Base-by-base conservation (phyloP, 2,113 vertebrate species). In the Lonchura striata region DNA sequence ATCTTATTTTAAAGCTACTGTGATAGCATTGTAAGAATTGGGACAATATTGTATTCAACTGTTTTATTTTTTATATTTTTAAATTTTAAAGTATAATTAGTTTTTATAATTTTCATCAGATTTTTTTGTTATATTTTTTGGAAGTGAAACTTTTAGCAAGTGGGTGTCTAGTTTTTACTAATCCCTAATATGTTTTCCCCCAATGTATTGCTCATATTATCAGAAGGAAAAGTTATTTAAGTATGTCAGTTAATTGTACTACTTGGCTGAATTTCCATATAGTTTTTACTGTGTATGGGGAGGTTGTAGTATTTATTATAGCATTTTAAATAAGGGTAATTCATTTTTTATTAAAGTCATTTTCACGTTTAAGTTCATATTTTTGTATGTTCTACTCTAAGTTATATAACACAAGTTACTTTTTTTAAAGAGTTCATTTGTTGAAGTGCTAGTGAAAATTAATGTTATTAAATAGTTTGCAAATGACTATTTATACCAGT, bases 391-490 rank as follows among this genome's bases (percentile, higher is more conserved):
- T 99, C 98, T 99, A 98, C 98, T 99, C 98, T 98, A 98, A 99
- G 99, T 99, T 99, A 98, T 98, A 98, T 98, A 99, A 99, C 99
- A 99, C 98, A 99, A 98, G 98, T 98, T 99, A 98, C 98, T 99
- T 99, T 99, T 99, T 99, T 99, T 99, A 99, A 97, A 99, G 98
- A 98, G 99, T 99, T 99, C 98, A 99, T 99, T 99, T 99, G 99
- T 99, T 99, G 98, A 99, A 99, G 99, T 99, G 99, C 99, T 99
- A 99, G 98, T 99, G 99, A 98, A 99, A 98, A 98, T 99, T 99
- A 99, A 99, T 99, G 99, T 99, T 99, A 99, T 99, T 99, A 99
- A 99, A 99, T 99, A 98, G 99, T 99, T 99, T 99, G 99, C 99
- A 99, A 99, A 99, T 99, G 99, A 99, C 99, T 99, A 99, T 99